Percentiles rank a stretch among this genome's conserved stretches.
phyloP scores from a whole-genome alignment of 2,888 invertebrate species.

The Cetonia aurata region DNA sequence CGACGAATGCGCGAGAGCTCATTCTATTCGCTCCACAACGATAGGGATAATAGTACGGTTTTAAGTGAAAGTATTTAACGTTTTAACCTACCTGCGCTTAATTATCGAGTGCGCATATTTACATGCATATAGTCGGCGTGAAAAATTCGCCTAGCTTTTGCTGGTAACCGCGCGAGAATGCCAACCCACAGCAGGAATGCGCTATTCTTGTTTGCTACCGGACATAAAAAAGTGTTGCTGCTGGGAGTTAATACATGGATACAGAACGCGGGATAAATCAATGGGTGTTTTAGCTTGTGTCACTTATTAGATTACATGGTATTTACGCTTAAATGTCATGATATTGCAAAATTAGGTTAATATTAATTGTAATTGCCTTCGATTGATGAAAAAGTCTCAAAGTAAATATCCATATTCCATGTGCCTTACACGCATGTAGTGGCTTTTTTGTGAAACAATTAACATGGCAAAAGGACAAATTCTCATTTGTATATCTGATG shows the following conservation, averaged over 20 bases:
- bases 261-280: slow-evolving; percentile 24
- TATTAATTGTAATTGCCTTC: slow-evolving; percentile 17
- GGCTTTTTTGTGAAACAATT: too few species aligned
- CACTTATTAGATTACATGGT: slow-evolving; percentile 26
- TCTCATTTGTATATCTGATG: too few species aligned
- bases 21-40: background rate
- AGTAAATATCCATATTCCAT: slow-evolving; percentile 1
- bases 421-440: too few species aligned
- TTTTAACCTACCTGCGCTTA: slow-evolving; percentile 19
- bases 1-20: slow-evolving; percentile 3
- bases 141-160: slow-evolving; percentile 17
- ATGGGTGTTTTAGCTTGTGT: slow-evolving; percentile 25
- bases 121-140: slow-evolving; percentile 2
- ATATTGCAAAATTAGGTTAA: slow-evolving; percentile 37
- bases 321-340: slow-evolving; percentile 31
- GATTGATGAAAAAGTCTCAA: slow-evolving; percentile 3
- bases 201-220: slow-evolving; percentile 27
- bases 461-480: too few species aligned
- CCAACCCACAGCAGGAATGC: slow-evolving; percentile 35
- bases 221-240: slow-evolving; percentile 8
- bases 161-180: slow-evolving; percentile 18
- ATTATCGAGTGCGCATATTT: slow-evolving; percentile 19
- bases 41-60: slow-evolving; percentile 9
- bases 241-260: slow-evolving; percentile 3
- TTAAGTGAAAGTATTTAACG: slow-evolving; percentile 32